Conservation (phyloP, 2,888 invertebrate species). For the Anthrax anthrax region DNA sequence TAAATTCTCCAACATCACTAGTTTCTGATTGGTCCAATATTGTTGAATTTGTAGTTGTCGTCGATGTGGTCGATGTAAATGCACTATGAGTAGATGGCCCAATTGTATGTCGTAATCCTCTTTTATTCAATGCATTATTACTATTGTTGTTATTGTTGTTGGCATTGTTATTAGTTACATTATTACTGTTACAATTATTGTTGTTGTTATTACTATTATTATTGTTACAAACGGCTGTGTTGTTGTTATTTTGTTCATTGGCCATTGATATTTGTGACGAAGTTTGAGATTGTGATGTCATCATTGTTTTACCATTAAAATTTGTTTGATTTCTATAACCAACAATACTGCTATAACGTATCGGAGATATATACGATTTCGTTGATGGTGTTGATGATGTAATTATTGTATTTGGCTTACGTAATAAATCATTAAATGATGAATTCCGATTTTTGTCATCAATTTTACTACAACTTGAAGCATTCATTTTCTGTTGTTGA, state of each 20-base stretch:
- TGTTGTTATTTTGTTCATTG: slow-evolving; percentile 13
- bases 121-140: slow-evolving; percentile 11
- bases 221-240: slow-evolving; percentile 21
- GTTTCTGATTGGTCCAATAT: slow-evolving; percentile 8
- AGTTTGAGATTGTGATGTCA: not conserved
- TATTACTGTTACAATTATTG: slow-evolving; percentile 20
- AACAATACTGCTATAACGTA: slow-evolving; percentile 4
- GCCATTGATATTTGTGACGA: not conserved
- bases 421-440: slow-evolving; percentile 22
- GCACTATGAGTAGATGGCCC: slow-evolving; percentile 1
- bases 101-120: slow-evolving; percentile 7
- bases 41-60: slow-evolving; percentile 11
- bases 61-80: slow-evolving; percentile 10
- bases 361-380: slow-evolving; percentile 10
- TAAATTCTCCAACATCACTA: slow-evolving; percentile 35
- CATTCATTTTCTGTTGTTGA: slow-evolving; percentile 7
- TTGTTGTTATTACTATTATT: slow-evolving; percentile 17
- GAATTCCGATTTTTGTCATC: slow-evolving; percentile 23
- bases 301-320: not conserved
- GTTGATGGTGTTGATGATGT: slow-evolving; percentile 14
- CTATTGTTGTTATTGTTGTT: slow-evolving; percentile 19
- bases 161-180: slow-evolving; percentile 19
- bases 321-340: slow-evolving; percentile 1
- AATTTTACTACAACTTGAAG: too few relatives aligned
- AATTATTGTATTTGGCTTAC: slow-evolving; percentile 13